phyloP scores from a whole-genome alignment of 1,140 invertebrate genomes.

The Drosophila truncata region DNA sequence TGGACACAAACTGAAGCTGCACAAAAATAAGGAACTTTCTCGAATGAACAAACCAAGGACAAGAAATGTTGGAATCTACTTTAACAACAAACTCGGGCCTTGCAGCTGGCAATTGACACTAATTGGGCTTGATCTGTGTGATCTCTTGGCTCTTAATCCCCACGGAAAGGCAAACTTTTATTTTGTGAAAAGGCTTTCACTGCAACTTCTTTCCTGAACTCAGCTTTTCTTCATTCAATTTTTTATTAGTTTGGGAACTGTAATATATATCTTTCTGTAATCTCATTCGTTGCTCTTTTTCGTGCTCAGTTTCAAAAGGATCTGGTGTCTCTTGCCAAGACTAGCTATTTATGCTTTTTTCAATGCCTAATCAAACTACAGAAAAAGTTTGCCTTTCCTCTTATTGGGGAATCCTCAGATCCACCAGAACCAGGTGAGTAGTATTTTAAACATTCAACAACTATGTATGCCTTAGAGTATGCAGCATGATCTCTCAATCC shows the following conservation, averaged over 20 bases:
- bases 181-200: neutral
- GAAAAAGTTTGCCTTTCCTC: slow-evolving; percentile 20
- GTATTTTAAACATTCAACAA: slow-evolving; percentile 56
- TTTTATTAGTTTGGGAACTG: neutral
- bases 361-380: neutral
- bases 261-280: neutral
- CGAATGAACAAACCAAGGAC: slow-evolving; percentile 40
- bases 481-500: slow-evolving; percentile 79
- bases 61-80: slow-evolving; percentile 38
- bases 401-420: neutral
- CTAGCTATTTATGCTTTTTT: neutral
- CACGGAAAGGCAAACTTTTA: slow-evolving; percentile 26
- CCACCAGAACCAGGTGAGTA: slow-evolving; percentile 32
- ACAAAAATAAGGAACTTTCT: slow-evolving; percentile 68
- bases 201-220: neutral
- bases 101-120: slow-evolving; percentile 55
- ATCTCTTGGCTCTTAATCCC: neutral
- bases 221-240: neutral
- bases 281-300: neutral
- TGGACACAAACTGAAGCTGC: slow-evolving; percentile 66
- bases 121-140: slow-evolving; percentile 38
- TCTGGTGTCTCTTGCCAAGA: neutral
- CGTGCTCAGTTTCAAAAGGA: neutral
- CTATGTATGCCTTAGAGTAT: slow-evolving; percentile 69
- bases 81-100: slow-evolving; percentile 50